These are phyloP conservation scores for Ibycter americanus DNA, from an alignment of 2,797 vertebrate species.

Conservation along the genomic window DNA sequence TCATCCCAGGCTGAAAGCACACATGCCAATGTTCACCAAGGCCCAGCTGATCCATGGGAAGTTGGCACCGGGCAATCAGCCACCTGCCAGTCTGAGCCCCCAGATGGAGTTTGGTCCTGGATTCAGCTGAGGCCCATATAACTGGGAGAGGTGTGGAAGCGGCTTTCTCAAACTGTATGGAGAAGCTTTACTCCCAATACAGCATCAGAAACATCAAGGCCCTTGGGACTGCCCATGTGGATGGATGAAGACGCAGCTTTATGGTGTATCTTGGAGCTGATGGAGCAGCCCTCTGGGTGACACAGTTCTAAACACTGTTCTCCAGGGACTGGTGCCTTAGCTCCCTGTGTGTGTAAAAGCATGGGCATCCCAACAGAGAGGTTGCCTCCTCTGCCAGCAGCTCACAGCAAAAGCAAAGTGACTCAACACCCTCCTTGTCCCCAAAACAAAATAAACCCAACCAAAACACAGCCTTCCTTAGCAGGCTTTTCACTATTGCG, in stretches of 20 bases:
- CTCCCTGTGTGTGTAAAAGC: not conserved
- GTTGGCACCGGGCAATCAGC: not conserved
- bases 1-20: not conserved
- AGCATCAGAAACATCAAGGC: not conserved
- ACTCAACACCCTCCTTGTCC: not conserved
- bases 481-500: not conserved
- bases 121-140: not conserved
- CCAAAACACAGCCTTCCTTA: not conserved
- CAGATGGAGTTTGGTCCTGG: not conserved
- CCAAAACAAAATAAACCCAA: not conserved
- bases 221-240: fast-evolving
- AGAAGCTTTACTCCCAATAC: not conserved
- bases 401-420: not conserved
- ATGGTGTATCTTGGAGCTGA: not conserved
- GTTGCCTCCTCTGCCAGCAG: not conserved
- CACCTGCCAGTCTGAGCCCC: not conserved
- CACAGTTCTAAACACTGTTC: not conserved
- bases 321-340: not conserved
- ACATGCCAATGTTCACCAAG: fast-evolving
- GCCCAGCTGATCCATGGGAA: not conserved
- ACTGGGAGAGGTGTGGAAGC: not conserved
- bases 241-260: not conserved
- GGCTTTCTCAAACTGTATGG: not conserved
- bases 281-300: not conserved
- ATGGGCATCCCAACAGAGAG: not conserved